Conservation (phyloP, 2,113 vertebrate genomes). For the Myxocyprinus asiaticus region DNA sequence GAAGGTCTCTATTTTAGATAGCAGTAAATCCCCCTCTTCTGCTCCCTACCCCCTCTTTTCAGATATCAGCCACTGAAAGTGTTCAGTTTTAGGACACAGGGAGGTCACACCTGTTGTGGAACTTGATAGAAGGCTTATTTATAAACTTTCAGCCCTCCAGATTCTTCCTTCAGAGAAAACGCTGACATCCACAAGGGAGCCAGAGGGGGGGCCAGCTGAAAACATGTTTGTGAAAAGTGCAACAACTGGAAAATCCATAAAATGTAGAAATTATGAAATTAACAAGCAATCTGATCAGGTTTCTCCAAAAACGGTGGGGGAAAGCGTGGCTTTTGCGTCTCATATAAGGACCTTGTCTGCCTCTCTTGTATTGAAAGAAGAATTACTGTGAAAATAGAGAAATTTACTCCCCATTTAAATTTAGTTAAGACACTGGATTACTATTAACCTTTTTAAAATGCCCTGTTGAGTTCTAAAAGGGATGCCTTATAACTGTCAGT, state of each 20-base stretch:
- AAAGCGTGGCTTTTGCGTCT: slow-evolving; percentile 36
- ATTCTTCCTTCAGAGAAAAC: slow-evolving; percentile 96
- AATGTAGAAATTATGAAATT: slow-evolving; percentile 91
- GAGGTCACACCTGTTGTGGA: slow-evolving; percentile 99
- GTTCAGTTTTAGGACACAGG: slow-evolving; percentile 99
- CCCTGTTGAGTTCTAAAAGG: slow-evolving; percentile 23
- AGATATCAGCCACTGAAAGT: slow-evolving; percentile 86
- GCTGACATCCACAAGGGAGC: slow-evolving; percentile 84
- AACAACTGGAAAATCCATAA: slow-evolving; percentile 93
- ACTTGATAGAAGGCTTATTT: slow-evolving; percentile 99
- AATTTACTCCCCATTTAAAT: slow-evolving; percentile 10
- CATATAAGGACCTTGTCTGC: background rate
- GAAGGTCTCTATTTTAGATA: slow-evolving; percentile 54
- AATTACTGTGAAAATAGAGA: slow-evolving; percentile 5
- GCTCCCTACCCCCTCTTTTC: slow-evolving; percentile 38
- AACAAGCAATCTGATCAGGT: slow-evolving; percentile 82
- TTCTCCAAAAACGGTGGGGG: slow-evolving; percentile 34
- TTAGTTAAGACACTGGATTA: slow-evolving; percentile 29
- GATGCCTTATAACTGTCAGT: slow-evolving; percentile 41
- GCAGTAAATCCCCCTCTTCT: slow-evolving; percentile 47
- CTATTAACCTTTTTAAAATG: slow-evolving; percentile 57
- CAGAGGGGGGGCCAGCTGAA: slow-evolving; percentile 83
- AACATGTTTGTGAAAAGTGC: slow-evolving; percentile 94
- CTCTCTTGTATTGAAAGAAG: slow-evolving; percentile 14
- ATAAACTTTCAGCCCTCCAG: slow-evolving; percentile 98